A percentile compares a stretch with the other conserved stretches of the same genome.
Evolutionary conservation across 2,888 invertebrate species (phyloP).

Genomic region (Dynastes grantii): DNA sequence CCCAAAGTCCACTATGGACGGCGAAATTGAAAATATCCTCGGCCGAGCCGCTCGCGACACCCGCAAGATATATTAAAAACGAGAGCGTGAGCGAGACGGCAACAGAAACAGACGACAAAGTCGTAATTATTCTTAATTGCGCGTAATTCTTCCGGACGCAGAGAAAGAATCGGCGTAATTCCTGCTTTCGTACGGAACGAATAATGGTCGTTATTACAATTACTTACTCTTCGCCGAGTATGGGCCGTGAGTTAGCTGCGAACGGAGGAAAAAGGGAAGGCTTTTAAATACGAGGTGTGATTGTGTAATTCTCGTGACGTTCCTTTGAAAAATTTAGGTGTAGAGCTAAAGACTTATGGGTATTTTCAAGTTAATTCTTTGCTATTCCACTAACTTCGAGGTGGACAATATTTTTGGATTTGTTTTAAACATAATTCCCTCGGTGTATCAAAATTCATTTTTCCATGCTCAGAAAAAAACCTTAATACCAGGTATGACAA

Average conservation of each 20-base stretch:
- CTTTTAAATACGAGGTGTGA: no score
- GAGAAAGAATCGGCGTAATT: conserved; percentile 11
- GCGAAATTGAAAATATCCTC: conserved; percentile 28
- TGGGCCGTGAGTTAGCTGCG: background rate
- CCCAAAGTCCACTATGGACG: background rate
- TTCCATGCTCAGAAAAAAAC: no score
- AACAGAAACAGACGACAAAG: background rate
- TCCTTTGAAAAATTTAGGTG: no score
- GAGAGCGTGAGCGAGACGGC: conserved; percentile 6
- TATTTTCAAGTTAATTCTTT: no score
- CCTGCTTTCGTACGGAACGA: conserved; percentile 4
- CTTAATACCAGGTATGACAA: no score
- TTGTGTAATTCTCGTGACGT: no score
- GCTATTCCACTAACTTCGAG: no score
- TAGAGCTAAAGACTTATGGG: no score
- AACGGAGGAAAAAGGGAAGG: no score
- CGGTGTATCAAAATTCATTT: no score
- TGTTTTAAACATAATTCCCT: no score
- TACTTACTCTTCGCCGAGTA: conserved; percentile 4
- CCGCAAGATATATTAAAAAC: background rate
- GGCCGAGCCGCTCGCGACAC: background rate
- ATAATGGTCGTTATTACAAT: conserved; percentile 11
- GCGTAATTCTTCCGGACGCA: conserved; percentile 15
- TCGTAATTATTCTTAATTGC: conserved; percentile 37
- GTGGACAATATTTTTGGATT: no score